phyloP scores from a whole-genome alignment of 1,140 invertebrate genomes.

The Drosophila nikananu region DNA sequence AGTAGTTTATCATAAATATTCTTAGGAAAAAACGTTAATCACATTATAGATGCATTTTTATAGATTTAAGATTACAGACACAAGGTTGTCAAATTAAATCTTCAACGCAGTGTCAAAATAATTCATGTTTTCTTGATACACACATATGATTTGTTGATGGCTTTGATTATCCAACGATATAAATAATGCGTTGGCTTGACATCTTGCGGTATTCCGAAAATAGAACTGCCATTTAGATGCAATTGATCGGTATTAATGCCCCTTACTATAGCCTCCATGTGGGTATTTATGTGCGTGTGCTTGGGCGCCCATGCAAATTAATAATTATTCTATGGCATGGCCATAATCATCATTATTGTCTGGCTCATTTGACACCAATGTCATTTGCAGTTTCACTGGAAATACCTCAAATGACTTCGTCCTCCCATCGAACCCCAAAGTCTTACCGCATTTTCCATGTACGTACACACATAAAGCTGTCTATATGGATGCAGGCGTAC shows the following conservation, averaged over 20 bases:
- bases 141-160: slow-evolving; percentile 5
- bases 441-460: slow-evolving; percentile 32
- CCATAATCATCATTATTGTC: slow-evolving; percentile 57
- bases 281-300: neutral
- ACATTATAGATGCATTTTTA: neutral
- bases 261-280: neutral
- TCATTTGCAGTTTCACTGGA: slow-evolving; percentile 36
- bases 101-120: neutral
- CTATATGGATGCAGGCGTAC: slow-evolving; percentile 3
- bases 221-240: slow-evolving; percentile 26
- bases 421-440: slow-evolving; percentile 25
- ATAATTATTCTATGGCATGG: slow-evolving; percentile 48
- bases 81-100: neutral
- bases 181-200: slow-evolving; percentile 17
- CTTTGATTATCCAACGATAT: slow-evolving; percentile 8
- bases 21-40: neutral
- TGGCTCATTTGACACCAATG: slow-evolving; percentile 44
- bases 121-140: slow-evolving; percentile 9
- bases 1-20: too few species aligned
- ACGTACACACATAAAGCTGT: slow-evolving; percentile 10
- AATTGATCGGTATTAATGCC: slow-evolving; percentile 31
- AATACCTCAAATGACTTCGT: slow-evolving; percentile 13
- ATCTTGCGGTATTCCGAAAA: slow-evolving; percentile 17
- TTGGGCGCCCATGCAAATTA: slow-evolving; percentile 43
- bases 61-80: neutral